Evolutionary conservation across 1,140 invertebrate species (phyloP).

Genomic region (Hypsibius dujardini): DNA sequence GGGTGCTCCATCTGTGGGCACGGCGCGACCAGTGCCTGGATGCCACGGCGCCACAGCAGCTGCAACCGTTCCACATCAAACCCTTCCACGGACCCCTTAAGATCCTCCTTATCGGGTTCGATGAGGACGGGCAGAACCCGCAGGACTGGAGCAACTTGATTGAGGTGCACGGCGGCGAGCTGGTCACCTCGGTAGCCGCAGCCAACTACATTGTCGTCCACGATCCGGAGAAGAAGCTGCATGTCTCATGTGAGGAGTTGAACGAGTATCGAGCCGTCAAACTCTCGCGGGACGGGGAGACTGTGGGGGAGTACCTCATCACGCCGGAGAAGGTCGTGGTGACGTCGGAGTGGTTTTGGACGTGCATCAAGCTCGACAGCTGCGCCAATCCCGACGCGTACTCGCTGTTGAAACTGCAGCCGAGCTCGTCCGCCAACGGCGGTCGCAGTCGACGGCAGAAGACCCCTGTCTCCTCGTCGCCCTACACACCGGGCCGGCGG

Average conservation of each 20-base stretch:
- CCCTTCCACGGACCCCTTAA: slow-evolving; percentile 9
- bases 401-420: not conserved
- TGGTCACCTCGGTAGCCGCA: not conserved
- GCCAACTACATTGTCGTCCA: not conserved
- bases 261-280: not conserved
- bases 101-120: not conserved
- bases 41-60: too few species aligned
- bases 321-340: not conserved
- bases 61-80: not conserved
- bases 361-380: not conserved
- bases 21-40: too few species aligned
- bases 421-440: not conserved
- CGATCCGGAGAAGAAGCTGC: not conserved
- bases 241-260: not conserved
- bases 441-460: not conserved
- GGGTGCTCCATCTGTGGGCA: too few species aligned
- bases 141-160: not conserved
- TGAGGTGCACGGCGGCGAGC: not conserved
- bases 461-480: not conserved
- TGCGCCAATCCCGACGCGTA: not conserved
- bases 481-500: too few species aligned
- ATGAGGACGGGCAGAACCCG: not conserved
- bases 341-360: not conserved
- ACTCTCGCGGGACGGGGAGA: not conserved
- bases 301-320: not conserved